Base-by-base conservation (phyloP, 2,113 vertebrate species). In the Rhagologus leucostigma region DNA sequence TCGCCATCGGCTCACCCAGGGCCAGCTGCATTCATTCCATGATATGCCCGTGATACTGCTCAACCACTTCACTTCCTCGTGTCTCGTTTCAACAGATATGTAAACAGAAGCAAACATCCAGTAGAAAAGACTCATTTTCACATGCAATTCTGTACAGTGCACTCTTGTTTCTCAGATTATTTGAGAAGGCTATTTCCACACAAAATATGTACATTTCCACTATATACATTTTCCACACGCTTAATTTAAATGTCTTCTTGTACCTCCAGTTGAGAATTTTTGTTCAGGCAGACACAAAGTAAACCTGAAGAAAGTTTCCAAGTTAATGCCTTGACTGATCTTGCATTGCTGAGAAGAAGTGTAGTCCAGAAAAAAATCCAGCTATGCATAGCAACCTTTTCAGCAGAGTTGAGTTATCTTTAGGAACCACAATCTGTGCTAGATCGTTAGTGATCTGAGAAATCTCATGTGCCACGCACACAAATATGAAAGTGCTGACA, bases 401-500 rank as follows among this genome's bases (percentile, higher is more conserved):
- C 74, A 99, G 96, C 85, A 99, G 98, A 79, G 98, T 95, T 10
- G 98, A 94, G 79, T 93, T 98, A 95, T 99, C 99, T 97, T 99
- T 99, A 94, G 99, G 99, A 97, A 99, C 98, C 94, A 98, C 97
- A 76, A 99, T 98, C 97, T 99, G 99, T 29, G 99, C 99, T 69
- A 99, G 98, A 92, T 99, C 98, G 16, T 99, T 99, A 74, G 99
- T 99, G 97, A 99, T 99, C 96, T 99, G 98, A 14, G 99, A 99
- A 91, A 99, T 99, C 96, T 99, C 99, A 67, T 99, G 99, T 60
- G 99, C 99, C 89, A 99, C 99, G 30, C 99, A 99, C 23, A 99
- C 99, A 53, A 99, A 99, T 97, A 99, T 99, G 94, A 99, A 99
- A 86, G 99, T 99, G 98, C 99, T 99, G 97, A 99, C 96, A 44